Conservation (phyloP, 2,113 vertebrate genomes). For the Brachirus orientalis region DNA sequence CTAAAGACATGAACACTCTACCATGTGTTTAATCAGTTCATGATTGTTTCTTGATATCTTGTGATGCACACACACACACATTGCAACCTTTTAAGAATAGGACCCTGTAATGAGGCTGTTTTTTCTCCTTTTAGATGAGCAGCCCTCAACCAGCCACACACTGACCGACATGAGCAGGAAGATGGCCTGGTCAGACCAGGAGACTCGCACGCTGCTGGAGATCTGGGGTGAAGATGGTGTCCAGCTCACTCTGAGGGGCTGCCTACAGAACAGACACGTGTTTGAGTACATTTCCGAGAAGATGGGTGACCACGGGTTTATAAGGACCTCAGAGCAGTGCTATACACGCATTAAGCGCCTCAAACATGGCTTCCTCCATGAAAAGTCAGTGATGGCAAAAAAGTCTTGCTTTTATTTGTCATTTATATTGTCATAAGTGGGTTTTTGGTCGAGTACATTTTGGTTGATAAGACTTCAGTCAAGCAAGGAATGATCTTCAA, state of each 20-base stretch:
- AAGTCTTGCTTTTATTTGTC: neutral
- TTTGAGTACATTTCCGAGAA: constrained; percentile 77
- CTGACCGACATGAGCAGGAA: constrained; percentile 70
- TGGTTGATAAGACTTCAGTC: too few relatives aligned
- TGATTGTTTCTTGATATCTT: too few relatives aligned
- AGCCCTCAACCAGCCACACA: constrained; percentile 60
- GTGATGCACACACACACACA: too few relatives aligned
- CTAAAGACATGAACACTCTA: too few relatives aligned
- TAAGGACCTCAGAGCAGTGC: constrained; percentile 77
- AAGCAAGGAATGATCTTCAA: too few relatives aligned
- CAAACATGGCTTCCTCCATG: constrained; percentile 75
- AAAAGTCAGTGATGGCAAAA: constrained; percentile 61
- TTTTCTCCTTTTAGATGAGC: constrained; percentile 43
- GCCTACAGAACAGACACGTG: constrained; percentile 78
- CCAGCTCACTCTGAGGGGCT: constrained; percentile 73
- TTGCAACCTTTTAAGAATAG: too few relatives aligned
- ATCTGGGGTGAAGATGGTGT: constrained; percentile 78
- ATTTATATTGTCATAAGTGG: neutral
- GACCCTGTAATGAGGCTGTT: neutral
- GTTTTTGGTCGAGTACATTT: too few relatives aligned
- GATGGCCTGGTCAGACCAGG: constrained; percentile 78
- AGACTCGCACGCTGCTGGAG: constrained; percentile 74
- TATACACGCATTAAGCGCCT: constrained; percentile 80
- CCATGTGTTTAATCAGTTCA: too few relatives aligned
- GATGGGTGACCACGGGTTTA: constrained; percentile 68